Evolutionary conservation across 2,888 invertebrate species (phyloP).

Genomic region (Lasiommata megera): DNA sequence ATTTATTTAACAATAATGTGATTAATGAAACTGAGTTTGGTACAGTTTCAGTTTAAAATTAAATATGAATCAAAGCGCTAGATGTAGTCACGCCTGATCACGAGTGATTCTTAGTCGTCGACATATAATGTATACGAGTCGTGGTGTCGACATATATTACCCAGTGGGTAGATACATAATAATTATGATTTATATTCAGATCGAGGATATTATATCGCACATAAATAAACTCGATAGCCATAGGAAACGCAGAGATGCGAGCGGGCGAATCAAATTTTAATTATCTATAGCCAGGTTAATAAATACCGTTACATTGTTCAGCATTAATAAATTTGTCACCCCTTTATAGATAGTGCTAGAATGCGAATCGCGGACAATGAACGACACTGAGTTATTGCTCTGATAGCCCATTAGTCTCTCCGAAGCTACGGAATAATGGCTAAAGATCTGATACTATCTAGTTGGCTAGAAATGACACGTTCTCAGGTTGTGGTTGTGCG

Average conservation of each 20-base stretch:
- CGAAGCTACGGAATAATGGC: slow-evolving; percentile 70
- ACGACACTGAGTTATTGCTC: slow-evolving; percentile 67
- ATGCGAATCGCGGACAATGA: slow-evolving; percentile 75
- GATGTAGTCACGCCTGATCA: no score
- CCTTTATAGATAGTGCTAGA: slow-evolving; percentile 71
- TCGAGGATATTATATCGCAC: neutral
- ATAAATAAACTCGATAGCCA: slow-evolving; percentile 18
- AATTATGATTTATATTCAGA: slow-evolving; percentile 3
- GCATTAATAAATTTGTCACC: slow-evolving; percentile 79
- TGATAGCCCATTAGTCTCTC: slow-evolving; percentile 74
- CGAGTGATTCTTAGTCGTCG: no score
- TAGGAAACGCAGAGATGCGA: slow-evolving; percentile 32
- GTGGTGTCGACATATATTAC: no score
- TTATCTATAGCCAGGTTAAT: slow-evolving; percentile 59
- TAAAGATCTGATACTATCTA: slow-evolving; percentile 44
- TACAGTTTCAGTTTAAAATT: no score
- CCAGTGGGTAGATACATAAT: neutral
- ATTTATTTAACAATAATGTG: no score
- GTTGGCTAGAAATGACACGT: slow-evolving; percentile 53
- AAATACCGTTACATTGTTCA: slow-evolving; percentile 63
- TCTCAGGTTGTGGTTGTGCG: slow-evolving; percentile 35
- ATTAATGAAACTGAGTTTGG: no score
- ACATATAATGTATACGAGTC: no score
- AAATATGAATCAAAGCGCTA: no score
- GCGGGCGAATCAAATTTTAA: slow-evolving; percentile 68